Evolutionary conservation across 92 coral and sea anemone species (phyloP).

Genomic region (Palythoa heliodiscus): DNA sequence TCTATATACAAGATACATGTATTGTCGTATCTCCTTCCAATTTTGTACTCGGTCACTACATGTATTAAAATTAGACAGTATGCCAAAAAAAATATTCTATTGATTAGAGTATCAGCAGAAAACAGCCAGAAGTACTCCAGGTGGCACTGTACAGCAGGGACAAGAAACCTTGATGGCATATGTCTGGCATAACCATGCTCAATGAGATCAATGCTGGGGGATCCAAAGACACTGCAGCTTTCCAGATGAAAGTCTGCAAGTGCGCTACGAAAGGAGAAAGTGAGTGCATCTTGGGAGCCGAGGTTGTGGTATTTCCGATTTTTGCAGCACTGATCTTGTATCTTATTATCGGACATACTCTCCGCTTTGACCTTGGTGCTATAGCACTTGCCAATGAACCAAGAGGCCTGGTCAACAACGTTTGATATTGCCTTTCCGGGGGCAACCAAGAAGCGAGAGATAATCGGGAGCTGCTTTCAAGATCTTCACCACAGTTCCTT

Average conservation of each 20-base stretch:
- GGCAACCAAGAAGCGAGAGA: slow-evolving; percentile 50
- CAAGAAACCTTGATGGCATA: slow-evolving; percentile 51
- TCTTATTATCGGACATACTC: slow-evolving; percentile 54
- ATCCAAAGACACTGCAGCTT: slow-evolving; percentile 57
- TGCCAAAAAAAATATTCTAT: no score
- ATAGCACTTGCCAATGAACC: slow-evolving; percentile 56
- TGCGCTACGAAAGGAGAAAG: background rate
- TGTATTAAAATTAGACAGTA: no score
- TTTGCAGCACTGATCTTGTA: slow-evolving; percentile 56
- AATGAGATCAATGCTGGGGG: background rate
- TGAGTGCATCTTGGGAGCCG: slow-evolving; percentile 13
- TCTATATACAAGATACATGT: no score
- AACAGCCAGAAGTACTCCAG: no score
- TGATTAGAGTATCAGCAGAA: no score
- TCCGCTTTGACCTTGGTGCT: slow-evolving; percentile 41
- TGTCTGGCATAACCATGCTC: slow-evolving; percentile 26
- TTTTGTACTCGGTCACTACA: no score
- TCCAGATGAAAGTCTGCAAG: slow-evolving; percentile 57
- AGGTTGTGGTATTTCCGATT: slow-evolving; percentile 40
- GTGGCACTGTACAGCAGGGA: slow-evolving; percentile 56
- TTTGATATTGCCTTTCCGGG: no score
- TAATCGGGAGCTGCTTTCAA: slow-evolving; percentile 63
- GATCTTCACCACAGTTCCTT: slow-evolving; percentile 65
- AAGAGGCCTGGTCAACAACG: no score
- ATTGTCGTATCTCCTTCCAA: no score